Conservation (phyloP, 2,113 vertebrate genomes). For the Argyrosomus japonicus region DNA sequence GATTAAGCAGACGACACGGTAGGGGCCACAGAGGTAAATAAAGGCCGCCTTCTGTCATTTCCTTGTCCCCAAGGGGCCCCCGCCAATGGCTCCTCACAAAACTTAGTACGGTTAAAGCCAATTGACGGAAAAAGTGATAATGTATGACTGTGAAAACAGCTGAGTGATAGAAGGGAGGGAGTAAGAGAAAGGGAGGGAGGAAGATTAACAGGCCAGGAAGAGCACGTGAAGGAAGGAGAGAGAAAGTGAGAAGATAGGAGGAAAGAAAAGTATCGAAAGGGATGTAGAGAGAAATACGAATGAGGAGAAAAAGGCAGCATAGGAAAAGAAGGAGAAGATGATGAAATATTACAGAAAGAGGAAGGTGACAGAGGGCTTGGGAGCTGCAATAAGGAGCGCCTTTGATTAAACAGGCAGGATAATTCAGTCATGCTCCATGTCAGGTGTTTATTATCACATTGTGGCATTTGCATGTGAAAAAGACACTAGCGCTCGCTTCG, state of each 20-base stretch:
- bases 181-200: slow-evolving; percentile 23
- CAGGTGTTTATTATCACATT: slow-evolving; percentile 88
- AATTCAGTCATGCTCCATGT: slow-evolving; percentile 84
- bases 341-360: slow-evolving; percentile 40
- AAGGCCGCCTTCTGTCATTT: slow-evolving; percentile 95
- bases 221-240: slow-evolving; percentile 34
- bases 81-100: slow-evolving; percentile 67
- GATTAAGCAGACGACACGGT: slow-evolving; percentile 98
- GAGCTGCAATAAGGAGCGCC: slow-evolving; percentile 44
- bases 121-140: slow-evolving; percentile 85
- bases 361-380: slow-evolving; percentile 26
- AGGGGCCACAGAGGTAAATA: slow-evolving; percentile 93
- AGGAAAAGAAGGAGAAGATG: slow-evolving; percentile 7
- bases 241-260: slow-evolving; percentile 17
- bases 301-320: neutral
- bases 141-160: slow-evolving; percentile 83
- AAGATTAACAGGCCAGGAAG: slow-evolving; percentile 50
- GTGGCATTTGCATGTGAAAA: slow-evolving; percentile 87
- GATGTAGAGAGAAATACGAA: neutral
- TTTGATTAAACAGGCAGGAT: slow-evolving; percentile 84
- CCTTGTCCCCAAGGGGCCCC: slow-evolving; percentile 82
- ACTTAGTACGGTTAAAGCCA: slow-evolving; percentile 81
- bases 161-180: slow-evolving; percentile 71
- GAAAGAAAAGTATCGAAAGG: slow-evolving; percentile 2
- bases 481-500: slow-evolving; percentile 61